A percentile compares a stretch with the other conserved stretches of the same genome.
Conservation (phyloP, 2,888 invertebrate genomes). For the Drosophila birchii region DNA sequence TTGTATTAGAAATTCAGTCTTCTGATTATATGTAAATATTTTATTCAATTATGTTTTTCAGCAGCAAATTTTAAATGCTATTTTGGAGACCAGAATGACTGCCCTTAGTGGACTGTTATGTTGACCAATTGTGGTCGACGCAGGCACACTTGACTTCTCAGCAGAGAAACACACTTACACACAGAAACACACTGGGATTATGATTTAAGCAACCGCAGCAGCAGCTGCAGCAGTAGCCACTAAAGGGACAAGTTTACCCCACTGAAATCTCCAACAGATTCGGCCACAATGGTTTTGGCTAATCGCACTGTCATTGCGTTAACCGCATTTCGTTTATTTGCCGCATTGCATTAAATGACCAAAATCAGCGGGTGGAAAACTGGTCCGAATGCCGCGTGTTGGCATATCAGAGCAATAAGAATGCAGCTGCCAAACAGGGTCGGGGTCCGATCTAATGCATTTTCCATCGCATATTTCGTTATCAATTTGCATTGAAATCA, state of each 20-base stretch:
- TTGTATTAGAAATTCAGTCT: background rate
- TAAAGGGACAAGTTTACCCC: conserved; percentile 4
- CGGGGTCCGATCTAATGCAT: conserved; percentile 21
- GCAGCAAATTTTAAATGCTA: conserved; percentile 1
- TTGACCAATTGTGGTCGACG: conserved; percentile 24
- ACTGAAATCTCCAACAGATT: conserved; percentile 7
- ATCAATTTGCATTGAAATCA: conserved; percentile 52
- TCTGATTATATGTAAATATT: conserved; percentile 12
- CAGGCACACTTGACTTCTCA: conserved; percentile 32
- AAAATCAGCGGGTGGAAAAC: conserved; percentile 9
- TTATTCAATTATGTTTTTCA: conserved; percentile 1
- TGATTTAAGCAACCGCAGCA: conserved; percentile 40
- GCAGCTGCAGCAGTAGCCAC: conserved; percentile 2
- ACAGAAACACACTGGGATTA: conserved; percentile 14
- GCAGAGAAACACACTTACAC: conserved; percentile 3
- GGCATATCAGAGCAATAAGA: conserved; percentile 24
- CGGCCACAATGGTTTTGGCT: conserved; percentile 30
- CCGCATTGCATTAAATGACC: conserved; percentile 38
- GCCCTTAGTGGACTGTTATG: background rate
- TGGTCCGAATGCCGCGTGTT: background rate
- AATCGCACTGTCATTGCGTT: conserved; percentile 52
- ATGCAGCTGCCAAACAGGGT: conserved; percentile 8
- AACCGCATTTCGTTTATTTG: conserved; percentile 57
- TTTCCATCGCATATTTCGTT: conserved; percentile 40
- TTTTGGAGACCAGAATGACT: background rate